phyloP scores from a whole-genome alignment of 1,140 invertebrate genomes.

The Venturia canescens region DNA sequence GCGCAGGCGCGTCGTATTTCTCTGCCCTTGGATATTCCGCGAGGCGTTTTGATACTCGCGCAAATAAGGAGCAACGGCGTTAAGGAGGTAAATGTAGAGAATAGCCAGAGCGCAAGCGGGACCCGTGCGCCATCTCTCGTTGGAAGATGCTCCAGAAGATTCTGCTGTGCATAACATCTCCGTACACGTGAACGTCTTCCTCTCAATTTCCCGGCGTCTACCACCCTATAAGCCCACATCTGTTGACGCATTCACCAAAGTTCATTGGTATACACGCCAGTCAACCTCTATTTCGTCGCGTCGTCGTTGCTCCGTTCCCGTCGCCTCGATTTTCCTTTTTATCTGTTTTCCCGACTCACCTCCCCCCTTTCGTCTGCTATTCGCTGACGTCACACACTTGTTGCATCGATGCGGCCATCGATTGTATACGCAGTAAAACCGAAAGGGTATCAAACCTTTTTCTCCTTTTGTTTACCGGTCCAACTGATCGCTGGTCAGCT shows the following conservation, averaged over 20 bases:
- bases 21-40: neutral
- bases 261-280: slow-evolving; percentile 23
- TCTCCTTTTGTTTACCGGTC: neutral
- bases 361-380: neutral
- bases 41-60: neutral
- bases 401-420: slow-evolving; percentile 59
- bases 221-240: neutral
- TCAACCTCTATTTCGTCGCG: slow-evolving; percentile 17
- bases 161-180: neutral
- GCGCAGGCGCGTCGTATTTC: neutral
- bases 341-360: slow-evolving; percentile 17
- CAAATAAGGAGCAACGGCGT: neutral
- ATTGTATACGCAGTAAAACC: slow-evolving; percentile 25
- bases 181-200: neutral
- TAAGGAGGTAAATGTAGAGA: neutral
- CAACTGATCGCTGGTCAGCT: too few relatives aligned
- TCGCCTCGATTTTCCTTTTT: slow-evolving; percentile 28
- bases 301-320: neutral
- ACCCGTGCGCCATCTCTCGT: neutral
- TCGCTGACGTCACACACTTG: slow-evolving; percentile 60
- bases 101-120: neutral
- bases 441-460: neutral
- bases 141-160: neutral
- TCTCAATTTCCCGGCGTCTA: neutral
- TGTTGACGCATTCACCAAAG: slow-evolving; percentile 15